These are phyloP conservation scores for Gorsachius magnificus DNA, from an alignment of 2,797 vertebrate genomes.

Conservation along the genomic window DNA sequence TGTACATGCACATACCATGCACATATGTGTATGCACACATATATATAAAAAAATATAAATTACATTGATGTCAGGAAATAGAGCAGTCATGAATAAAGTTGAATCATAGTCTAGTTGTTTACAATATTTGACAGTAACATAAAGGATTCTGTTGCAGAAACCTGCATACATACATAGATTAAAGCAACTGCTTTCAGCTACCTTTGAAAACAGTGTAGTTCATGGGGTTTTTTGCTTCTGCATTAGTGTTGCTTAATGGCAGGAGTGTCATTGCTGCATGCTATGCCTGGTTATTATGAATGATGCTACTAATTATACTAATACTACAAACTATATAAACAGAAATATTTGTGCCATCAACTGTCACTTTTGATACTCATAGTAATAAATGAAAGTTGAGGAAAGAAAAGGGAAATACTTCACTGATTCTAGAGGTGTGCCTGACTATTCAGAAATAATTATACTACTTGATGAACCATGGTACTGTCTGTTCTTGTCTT, in stretches of 20 bases:
- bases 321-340: constrained; percentile 17
- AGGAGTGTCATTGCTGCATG: neutral
- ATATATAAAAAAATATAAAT: neutral
- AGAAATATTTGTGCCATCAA: constrained; percentile 3
- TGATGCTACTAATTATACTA: constrained; percentile 39
- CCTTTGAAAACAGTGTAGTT: neutral
- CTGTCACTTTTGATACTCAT: constrained; percentile 29
- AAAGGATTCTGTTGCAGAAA: neutral
- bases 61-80: neutral
- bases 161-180: neutral
- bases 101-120: neutral
- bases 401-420: neutral
- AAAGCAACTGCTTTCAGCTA: neutral
- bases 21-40: neutral
- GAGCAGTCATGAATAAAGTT: neutral
- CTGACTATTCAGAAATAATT: constrained; percentile 29
- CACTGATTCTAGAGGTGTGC: neutral
- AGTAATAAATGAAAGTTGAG: constrained; percentile 4
- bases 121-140: neutral
- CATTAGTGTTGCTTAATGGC: neutral
- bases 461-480: neutral
- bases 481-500: neutral
- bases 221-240: neutral
- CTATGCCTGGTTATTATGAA: constrained; percentile 30
- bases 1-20: too few species aligned